Evolutionary conservation across 2,888 invertebrate genomes (phyloP), one percentile per base, ranked within the genome.

Genomic region (Mesorhabditis sp.): DNA sequence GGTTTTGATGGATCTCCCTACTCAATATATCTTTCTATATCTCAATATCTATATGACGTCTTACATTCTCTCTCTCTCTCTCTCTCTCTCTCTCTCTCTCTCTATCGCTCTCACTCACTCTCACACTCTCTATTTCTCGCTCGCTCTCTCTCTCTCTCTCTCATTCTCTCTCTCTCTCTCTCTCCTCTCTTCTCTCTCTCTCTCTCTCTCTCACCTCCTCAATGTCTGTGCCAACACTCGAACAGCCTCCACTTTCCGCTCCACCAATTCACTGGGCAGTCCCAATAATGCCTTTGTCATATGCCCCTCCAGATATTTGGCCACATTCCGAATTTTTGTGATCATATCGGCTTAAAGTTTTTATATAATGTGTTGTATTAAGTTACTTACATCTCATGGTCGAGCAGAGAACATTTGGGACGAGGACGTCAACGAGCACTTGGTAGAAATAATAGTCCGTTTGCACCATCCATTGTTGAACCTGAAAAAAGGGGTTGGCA

Each of bases 341-440:
- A 95, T 96, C 80, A 95, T 89, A 50, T 93, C 91, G 87, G 90
- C 90, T 90, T 79, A 61, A 70, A 78, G 1, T n/a, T 13, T 50
- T 50, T n/a, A 50, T 50, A 42, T 42, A 50, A n/a, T 13, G 1
- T 50, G 1, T n/a, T 13, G 41, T 63, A 42, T 15, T 15, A 15
- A 63, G 10, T 63, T 63, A 70, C 72, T 68, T 42, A 76, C 76
- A 66, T 45, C 71, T 69, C 62, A 72, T 68, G 44, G 73, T 67
- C 4, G 74, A 70, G 45, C 93, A 90, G 74, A 97, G 90, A 66
- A 97, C 95, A 88, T 96, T 94, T 28, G 97, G 96, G 88, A 98
- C 92, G 80, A 98, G 90, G 82, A 96, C 92, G 87, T 95, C 94
- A 7, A 96, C 94, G 80, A 96, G 90, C 86, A 93, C 92, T 88